Evolutionary conservation across 1,140 invertebrate species (phyloP), one percentile per base, ranked within the genome.

Genomic region (Rhizoglyphus robini): DNA sequence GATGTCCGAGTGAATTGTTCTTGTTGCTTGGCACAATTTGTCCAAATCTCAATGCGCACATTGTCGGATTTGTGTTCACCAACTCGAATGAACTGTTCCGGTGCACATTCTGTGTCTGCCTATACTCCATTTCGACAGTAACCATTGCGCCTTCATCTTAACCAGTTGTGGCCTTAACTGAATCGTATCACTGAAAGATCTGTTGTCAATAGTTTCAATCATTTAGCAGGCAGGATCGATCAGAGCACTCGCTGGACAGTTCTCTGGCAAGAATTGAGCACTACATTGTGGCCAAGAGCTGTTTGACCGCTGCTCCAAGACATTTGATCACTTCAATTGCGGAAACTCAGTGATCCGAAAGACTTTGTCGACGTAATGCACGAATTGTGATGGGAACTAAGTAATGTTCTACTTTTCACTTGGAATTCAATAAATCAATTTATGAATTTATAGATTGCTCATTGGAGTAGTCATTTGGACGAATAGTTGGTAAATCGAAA

Each of bases 81-180:
- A 65, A 23, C 30, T 57, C 46, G 27, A 65, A 65, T 11, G 25
- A 34, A 13, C 61, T 65, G 31, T 41, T 62, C 13, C 36, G 46
- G 57, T 68, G 69, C 4, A 58, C 67, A 3, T 68, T 34, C 23
- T 59, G 30, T 4, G 86, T 86, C 68, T 81, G 76, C 13, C 77
- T 70, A 70, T 80, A 83, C 5, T 69, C 72, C 4, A 80, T 71
- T 46, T 69, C 65, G 61, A 79, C 29, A 2, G 32, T 46, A 3
- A 27, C 38, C 4, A 20, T 29, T n/a, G 38, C 13, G 1, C 58
- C 58, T 46, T 20, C 3, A 60, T 46, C 15, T 32, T 60, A 27
- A 46, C 27, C 29, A 3, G 13, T 60, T 60, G 58, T 20, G 58
- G 58, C 30, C 58, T 18, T 3, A 60, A 27, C 29, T 60, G 58